Percentiles rank a stretch among this genome's conserved stretches.
Evolutionary conservation across 2,888 invertebrate genomes (phyloP).

Genomic region (Bellardia bayeri): DNA sequence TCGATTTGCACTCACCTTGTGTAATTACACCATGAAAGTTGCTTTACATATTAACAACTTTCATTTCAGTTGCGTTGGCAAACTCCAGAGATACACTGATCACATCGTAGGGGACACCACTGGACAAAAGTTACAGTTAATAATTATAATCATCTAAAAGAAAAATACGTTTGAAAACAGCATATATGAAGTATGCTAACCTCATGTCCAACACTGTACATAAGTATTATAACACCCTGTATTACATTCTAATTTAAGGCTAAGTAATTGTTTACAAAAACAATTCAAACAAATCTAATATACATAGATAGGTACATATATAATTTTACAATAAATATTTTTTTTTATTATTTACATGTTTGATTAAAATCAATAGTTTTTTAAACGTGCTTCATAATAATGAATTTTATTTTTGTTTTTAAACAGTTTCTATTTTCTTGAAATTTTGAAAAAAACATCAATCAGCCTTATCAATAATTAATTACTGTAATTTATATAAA

Average conservation of each 20-base stretch:
- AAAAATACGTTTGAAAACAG: too few relatives aligned
- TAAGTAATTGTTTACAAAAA: slow-evolving; percentile 6
- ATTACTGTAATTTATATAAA: slow-evolving; percentile 16
- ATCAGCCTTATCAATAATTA: slow-evolving; percentile 34
- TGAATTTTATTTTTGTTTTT: slow-evolving; percentile 20
- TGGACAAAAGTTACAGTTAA: too few relatives aligned
- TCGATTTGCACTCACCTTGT: too few relatives aligned
- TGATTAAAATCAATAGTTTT: slow-evolving; percentile 23
- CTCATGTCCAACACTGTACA: too few relatives aligned
- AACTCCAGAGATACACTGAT: too few relatives aligned
- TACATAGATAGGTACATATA: neutral
- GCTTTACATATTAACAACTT: too few relatives aligned
- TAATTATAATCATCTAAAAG: too few relatives aligned
- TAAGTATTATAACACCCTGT: neutral
- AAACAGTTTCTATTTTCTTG: slow-evolving; percentile 26
- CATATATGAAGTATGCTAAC: too few relatives aligned
- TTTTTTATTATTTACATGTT: neutral
- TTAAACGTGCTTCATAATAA: neutral
- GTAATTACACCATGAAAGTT: too few relatives aligned
- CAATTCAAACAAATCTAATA: neutral
- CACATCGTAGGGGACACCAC: too few relatives aligned
- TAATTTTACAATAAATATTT: neutral
- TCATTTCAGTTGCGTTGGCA: too few relatives aligned
- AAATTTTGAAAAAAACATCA: slow-evolving; percentile 1
- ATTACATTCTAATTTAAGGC: neutral